These are phyloP conservation scores for Drosophila kuntzei DNA, from an alignment of 2,888 invertebrate species.

Conservation along the genomic window DNA sequence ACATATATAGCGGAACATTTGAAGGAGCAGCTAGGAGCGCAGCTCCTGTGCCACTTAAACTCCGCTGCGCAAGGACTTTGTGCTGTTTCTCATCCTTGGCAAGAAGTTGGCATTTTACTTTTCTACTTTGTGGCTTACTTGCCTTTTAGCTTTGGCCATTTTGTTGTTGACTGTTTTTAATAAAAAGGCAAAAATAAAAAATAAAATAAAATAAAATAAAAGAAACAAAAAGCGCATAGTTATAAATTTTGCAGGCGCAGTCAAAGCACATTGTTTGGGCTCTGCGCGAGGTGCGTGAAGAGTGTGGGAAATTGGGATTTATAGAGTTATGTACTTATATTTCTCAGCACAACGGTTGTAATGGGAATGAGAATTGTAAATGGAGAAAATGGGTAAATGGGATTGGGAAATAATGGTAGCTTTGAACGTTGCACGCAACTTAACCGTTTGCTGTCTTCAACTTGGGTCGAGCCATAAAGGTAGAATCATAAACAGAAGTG, in stretches of 20 bases:
- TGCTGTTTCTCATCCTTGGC: constrained; percentile 48
- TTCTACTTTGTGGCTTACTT: constrained; percentile 78
- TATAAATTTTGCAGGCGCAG: constrained; percentile 74
- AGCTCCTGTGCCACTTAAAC: constrained; percentile 71
- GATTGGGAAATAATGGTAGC: constrained; percentile 24
- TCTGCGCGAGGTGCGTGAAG: constrained; percentile 27
- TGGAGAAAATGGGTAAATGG: not conserved
- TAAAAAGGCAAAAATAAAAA: constrained; percentile 56
- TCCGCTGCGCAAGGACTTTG: constrained; percentile 59
- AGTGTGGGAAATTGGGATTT: constrained; percentile 55
- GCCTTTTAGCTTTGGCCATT: constrained; percentile 78
- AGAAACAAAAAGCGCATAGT: constrained; percentile 71
- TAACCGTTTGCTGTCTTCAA: constrained; percentile 53
- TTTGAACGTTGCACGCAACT: constrained; percentile 65
- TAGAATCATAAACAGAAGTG: constrained; percentile 67
- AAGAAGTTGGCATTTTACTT: constrained; percentile 77
- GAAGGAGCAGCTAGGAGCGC: constrained; percentile 41
- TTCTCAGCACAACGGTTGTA: constrained; percentile 11
- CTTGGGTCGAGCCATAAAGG: constrained; percentile 55
- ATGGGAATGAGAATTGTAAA: constrained; percentile 19
- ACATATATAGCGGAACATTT: constrained; percentile 31
- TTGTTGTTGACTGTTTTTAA: constrained; percentile 74
- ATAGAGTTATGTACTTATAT: constrained; percentile 51
- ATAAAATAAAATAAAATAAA: constrained; percentile 33
- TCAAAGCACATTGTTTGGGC: constrained; percentile 70